phyloP scores from a whole-genome alignment of 2,797 vertebrate genomes.

The Platalea minor region DNA sequence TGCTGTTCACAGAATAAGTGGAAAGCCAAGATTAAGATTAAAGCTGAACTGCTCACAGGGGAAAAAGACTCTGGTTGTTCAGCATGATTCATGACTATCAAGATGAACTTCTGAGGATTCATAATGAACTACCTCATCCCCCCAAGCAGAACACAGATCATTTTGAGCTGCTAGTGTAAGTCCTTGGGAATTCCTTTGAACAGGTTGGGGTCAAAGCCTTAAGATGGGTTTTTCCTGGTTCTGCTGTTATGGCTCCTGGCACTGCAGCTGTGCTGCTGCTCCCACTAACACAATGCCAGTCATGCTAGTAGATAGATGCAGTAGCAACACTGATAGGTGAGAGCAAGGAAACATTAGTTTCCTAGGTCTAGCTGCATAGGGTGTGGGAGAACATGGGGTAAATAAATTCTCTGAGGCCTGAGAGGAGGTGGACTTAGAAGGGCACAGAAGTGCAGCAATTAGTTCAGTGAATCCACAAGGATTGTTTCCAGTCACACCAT shows the following conservation, averaged over 20 bases:
- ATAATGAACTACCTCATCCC: neutral
- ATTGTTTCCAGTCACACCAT: constrained; percentile 36
- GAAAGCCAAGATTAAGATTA: neutral
- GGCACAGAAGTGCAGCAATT: neutral
- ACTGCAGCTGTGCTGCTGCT: neutral
- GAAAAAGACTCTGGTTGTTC: neutral
- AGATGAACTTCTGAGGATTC: neutral
- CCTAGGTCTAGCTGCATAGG: neutral
- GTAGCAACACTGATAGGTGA: neutral
- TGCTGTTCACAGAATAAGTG: neutral
- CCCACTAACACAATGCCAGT: neutral
- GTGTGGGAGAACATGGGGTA: neutral
- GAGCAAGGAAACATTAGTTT: neutral
- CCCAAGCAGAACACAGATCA: neutral
- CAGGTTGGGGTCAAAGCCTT: neutral
- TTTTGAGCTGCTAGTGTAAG: neutral
- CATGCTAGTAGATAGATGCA: neutral
- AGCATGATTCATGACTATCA: neutral
- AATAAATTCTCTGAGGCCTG: neutral
- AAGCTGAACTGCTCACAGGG: neutral
- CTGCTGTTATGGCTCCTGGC: neutral
- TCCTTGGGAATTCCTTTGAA: neutral
- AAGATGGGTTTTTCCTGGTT: neutral
- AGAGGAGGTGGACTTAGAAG: neutral
- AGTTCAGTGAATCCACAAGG: neutral